A percentile compares a stretch with the other conserved stretches of the same genome.
phyloP scores from a whole-genome alignment of 2,113 vertebrate genomes.

The Tautogolabrus adspersus region DNA sequence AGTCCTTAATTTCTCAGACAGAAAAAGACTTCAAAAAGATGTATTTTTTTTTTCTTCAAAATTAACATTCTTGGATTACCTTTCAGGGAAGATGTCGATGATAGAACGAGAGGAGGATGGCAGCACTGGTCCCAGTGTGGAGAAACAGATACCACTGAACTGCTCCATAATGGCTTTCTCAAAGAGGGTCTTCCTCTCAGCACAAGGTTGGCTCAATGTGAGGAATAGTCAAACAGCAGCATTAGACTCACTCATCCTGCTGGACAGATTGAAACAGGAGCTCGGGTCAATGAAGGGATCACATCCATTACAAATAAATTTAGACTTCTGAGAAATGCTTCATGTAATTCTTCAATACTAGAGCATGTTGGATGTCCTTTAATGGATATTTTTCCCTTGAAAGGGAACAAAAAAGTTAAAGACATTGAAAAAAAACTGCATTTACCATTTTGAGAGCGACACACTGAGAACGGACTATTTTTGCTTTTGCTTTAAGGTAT shows the following conservation, averaged over 20 bases:
- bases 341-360: conserved; percentile 22
- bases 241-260: conserved; percentile 55
- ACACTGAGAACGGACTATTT: background rate
- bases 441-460: background rate
- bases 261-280: conserved; percentile 59
- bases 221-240: conserved; percentile 63
- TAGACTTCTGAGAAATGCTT: conserved; percentile 57
- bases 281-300: conserved; percentile 46
- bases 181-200: conserved; percentile 41
- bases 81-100: conserved; percentile 59
- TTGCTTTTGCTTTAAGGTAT: background rate
- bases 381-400: background rate
- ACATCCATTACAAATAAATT: conserved; percentile 44
- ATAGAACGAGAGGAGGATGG: conserved; percentile 68
- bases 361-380: background rate
- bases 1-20: conserved; percentile 28
- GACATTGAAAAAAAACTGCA: background rate
- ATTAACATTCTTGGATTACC: conserved; percentile 65
- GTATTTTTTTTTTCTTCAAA: conserved; percentile 42
- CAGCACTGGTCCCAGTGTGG: conserved; percentile 57
- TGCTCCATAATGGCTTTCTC: conserved; percentile 68
- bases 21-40: conserved; percentile 39
- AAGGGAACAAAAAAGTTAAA: background rate
- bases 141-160: conserved; percentile 66
- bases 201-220: conserved; percentile 71